Percentiles rank a stretch among this genome's conserved stretches.
These are phyloP conservation scores for Vulpes lagopus DNA, from an alignment of 2,113 vertebrate genomes.

Conservation along the genomic window DNA sequence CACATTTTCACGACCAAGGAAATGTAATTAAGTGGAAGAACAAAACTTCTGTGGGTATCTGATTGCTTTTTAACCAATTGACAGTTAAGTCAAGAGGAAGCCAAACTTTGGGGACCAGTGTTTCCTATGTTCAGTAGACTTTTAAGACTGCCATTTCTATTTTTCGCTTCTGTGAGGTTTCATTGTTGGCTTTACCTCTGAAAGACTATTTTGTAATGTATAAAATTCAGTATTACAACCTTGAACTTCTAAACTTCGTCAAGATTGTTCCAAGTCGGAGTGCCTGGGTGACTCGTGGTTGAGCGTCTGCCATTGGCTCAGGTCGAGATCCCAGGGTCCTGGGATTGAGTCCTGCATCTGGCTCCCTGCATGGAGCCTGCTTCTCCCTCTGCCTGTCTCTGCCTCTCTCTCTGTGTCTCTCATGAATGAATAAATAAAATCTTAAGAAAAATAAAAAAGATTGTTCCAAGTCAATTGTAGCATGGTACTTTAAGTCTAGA, in stretches of 20 bases:
- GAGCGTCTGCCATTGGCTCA: too few species aligned
- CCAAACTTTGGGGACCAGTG: not conserved
- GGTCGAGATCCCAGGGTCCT: too few species aligned
- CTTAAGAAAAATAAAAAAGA: too few species aligned
- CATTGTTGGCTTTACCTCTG: conserved; percentile 12
- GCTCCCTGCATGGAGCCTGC: too few species aligned
- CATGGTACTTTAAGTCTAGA: not conserved
- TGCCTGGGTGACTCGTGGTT: too few species aligned
- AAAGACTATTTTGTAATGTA: not conserved
- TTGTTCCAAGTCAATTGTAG: not conserved
- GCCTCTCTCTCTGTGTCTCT: too few species aligned
- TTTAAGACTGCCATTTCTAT: not conserved
- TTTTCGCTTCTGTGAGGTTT: conserved; percentile 54
- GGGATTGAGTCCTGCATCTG: too few species aligned
- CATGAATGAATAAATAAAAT: too few species aligned
- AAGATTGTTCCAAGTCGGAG: not conserved
- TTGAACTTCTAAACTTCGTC: not conserved
- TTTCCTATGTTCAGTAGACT: not conserved
- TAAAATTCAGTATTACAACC: conserved; percentile 33
- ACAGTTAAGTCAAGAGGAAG: conserved; percentile 50
- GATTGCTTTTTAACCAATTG: conserved; percentile 47
- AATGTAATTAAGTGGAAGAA: conserved; percentile 58
- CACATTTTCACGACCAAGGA: not conserved
- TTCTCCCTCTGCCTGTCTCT: too few species aligned
- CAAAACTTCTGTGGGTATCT: not conserved